Percentiles rank a stretch among this genome's conserved stretches.
Conservation (phyloP, 2,113 vertebrate genomes). For the Onychostoma macrolepis region DNA sequence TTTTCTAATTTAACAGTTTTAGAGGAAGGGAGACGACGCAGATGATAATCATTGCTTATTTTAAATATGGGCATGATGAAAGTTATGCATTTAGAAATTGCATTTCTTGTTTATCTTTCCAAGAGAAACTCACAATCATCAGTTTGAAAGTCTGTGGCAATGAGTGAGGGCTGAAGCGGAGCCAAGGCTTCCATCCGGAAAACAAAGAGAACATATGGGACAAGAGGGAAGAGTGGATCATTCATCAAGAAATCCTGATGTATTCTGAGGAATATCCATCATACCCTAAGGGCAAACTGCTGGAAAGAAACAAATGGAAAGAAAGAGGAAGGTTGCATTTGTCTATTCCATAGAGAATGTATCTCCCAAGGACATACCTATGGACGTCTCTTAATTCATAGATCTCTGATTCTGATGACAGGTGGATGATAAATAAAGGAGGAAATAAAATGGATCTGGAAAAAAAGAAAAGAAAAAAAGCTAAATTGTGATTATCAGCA, state of each 20-base stretch:
- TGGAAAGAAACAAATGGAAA: conserved; percentile 18
- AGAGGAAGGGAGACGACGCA: neutral
- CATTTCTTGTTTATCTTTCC: conserved; percentile 31
- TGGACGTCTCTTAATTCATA: neutral
- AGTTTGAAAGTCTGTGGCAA: conserved; percentile 11
- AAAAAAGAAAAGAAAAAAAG: no score
- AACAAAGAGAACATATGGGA: conserved; percentile 58
- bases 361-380: conserved; percentile 24
- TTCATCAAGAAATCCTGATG: conserved; percentile 55
- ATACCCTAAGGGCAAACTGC: conserved; percentile 16
- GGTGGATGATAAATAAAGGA: neutral
- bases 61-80: conserved; percentile 28
- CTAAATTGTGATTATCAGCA: neutral
- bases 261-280: conserved; percentile 52
- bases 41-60: conserved; percentile 19
- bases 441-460: neutral
- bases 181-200: conserved; percentile 27
- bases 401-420: neutral
- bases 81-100: conserved; percentile 29
- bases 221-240: conserved; percentile 30
- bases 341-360: neutral
- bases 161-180: conserved; percentile 43
- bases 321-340: conserved; percentile 4
- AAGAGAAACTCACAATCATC: conserved; percentile 1
- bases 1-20: conserved; percentile 12